Base-by-base conservation (phyloP, 2,797 vertebrate species). In the Oceanodroma leucorhoa region DNA sequence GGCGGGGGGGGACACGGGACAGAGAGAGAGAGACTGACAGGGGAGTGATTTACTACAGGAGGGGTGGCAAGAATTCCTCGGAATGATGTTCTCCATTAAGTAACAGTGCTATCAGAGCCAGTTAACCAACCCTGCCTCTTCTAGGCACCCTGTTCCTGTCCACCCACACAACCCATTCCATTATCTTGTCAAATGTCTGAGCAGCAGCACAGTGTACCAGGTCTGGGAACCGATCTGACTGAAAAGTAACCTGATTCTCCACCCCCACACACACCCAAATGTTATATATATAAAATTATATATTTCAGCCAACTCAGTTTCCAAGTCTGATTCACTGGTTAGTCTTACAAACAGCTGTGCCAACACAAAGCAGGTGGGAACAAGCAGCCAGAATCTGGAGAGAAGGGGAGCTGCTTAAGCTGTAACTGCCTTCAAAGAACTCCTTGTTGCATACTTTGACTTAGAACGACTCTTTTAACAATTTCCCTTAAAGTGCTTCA, bases 331-430 rank as follows among this genome's bases (percentile, higher is more conserved):
- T 79, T 82, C 95, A 45, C 73, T 65, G 84, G 53, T 40, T n/a
- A 91, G 89, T 67, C 94, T 94, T 46, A 65, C 83, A 57, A 69
- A 79, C 89, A 94, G 91, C 91, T 91, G 94, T 70, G 93, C 83
- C 89, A 91, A 71, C 78, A 92, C 71, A 38, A 38, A 85, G 96
- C 96, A 95, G 92, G 89, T 91, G 96, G 87, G 55, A 87, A 70
- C 78, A 62, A 65, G 91, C 80, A 92, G 81, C 60, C 92, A 84
- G 83, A 60, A 60, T 65, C 55, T 41, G 46, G 38, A 82, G 54
- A 76, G 58, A 53, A 58, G 53, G 29, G 62, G 50, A 90, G 71
- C 58, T 87, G 78, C 81, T 65, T 45, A 17, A 84, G 61, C 21
- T 21, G 36, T 30, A 83, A 76, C 5, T 45, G 69, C 78, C 87